Evolutionary conservation across 2,113 vertebrate species (phyloP), one percentile per base, ranked within the genome.

Genomic region (Mohoua ochrocephala): DNA sequence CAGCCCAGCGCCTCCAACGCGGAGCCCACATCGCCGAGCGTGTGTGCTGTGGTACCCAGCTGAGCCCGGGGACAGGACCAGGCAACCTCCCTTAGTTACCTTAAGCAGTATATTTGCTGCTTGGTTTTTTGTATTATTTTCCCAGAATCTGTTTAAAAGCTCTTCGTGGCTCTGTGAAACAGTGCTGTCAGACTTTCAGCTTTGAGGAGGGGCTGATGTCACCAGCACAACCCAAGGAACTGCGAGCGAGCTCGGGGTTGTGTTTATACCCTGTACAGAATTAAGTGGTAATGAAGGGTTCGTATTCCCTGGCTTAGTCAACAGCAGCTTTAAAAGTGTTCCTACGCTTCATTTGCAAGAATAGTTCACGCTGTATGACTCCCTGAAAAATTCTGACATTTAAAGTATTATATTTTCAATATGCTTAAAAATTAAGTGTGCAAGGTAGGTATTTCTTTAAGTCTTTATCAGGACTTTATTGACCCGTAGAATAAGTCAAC

Each of bases 1-100:
- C 95, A 97, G 96, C 97, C 52, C 87, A 98, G 97, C 31, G 20
- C 97, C 95, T 88, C 41, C 69, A 94, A 95, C 44, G 78, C 84
- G 63, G 95, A 94, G 97, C 96, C 97, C 93, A 89, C 88, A 78
- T 97, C 44, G 91, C 97, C 74, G 93, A 74, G 83, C 57, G 95
- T 83, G 84, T 93, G 75, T 20, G 91, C 67, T 59, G 75, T 96
- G 82, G 93, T 95, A 69, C 97, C 98, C 93, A 85, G 79, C 91
- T 93, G 94, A 79, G 97, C 76, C 93, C 2, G 4, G 86, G 80
- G 89, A 94, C 70, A 49, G 75, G 30, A 49, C 69, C 75, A 44
- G 35, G 9, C 92, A 70, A 64, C 80, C 61, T 56, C 47, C 39
- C 16, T 67, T 60, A 47, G 49, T 91, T 87, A 82, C 84, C 82